phyloP scores from a whole-genome alignment of 2,113 vertebrate species.

The Dryoscopus gambensis region DNA sequence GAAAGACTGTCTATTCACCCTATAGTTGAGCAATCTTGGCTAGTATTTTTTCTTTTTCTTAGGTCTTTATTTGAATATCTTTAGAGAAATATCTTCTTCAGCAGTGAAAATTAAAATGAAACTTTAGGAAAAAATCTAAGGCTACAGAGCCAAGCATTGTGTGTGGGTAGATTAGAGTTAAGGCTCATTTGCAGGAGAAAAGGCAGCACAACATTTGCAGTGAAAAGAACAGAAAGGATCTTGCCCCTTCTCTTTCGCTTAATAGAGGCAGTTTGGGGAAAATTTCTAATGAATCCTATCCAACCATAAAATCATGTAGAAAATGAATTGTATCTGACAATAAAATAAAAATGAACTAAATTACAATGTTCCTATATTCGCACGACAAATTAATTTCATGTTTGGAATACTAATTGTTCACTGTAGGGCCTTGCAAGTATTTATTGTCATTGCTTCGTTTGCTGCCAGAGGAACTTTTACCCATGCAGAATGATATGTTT shows the following conservation, averaged over 20 bases:
- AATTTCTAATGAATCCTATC: slow-evolving; percentile 76
- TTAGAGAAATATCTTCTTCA: background rate
- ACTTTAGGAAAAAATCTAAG: background rate
- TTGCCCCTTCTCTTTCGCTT: slow-evolving; percentile 26
- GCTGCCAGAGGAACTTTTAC: background rate
- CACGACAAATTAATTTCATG: slow-evolving; percentile 79
- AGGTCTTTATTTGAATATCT: slow-evolving; percentile 30
- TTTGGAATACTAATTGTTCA: slow-evolving; percentile 78
- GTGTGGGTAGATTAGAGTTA: background rate
- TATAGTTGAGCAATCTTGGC: background rate
- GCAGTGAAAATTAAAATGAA: slow-evolving; percentile 52
- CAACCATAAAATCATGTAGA: slow-evolving; percentile 78
- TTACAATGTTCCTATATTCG: slow-evolving; percentile 69
- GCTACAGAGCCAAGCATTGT: background rate
- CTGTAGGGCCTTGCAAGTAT: background rate
- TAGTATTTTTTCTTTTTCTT: background rate
- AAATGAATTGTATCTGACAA: slow-evolving; percentile 77
- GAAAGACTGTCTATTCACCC: background rate
- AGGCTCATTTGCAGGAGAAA: slow-evolving; percentile 41
- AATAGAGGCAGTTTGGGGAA: slow-evolving; percentile 57
- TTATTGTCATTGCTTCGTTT: background rate
- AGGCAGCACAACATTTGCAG: background rate
- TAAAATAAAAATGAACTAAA: slow-evolving; percentile 81
- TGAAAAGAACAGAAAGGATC: slow-evolving; percentile 2
- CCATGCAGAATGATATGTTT: background rate